These are phyloP conservation scores for Epizoanthus ramosus DNA, from an alignment of 92 coral and sea anemone genomes.

Conservation along the genomic window DNA sequence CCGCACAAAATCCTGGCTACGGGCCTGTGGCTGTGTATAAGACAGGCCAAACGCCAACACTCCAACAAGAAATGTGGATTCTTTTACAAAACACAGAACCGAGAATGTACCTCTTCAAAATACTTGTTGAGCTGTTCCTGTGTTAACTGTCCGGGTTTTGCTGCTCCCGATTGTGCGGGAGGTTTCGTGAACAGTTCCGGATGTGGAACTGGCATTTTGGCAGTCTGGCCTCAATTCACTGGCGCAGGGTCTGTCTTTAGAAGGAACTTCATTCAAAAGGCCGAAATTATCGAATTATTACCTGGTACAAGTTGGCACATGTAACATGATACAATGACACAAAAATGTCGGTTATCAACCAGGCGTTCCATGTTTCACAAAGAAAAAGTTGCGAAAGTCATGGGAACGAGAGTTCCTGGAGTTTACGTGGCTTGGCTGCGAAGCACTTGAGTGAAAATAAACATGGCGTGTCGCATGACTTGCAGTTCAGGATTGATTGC, in stretches of 20 bases:
- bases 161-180: constrained; percentile 41
- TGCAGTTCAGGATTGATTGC: not conserved
- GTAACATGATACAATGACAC: too few species aligned
- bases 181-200: constrained; percentile 65
- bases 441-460: constrained; percentile 25
- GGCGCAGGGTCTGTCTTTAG: not conserved
- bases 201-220: constrained; percentile 32
- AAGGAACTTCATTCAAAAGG: not conserved
- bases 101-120: constrained; percentile 61
- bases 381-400: too few species aligned
- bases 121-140: constrained; percentile 63
- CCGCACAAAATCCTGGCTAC: too few species aligned
- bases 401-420: not conserved
- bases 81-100: too few species aligned
- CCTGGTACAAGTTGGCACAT: too few species aligned
- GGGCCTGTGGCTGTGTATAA: too few species aligned
- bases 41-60: too few species aligned
- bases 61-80: too few species aligned
- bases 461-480: not conserved
- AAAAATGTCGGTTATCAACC: not conserved
- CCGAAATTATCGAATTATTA: too few species aligned
- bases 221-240: not conserved
- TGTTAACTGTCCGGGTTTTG: constrained; percentile 69
- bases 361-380: not conserved
- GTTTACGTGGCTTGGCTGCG: constrained; percentile 6